Evolutionary conservation across 30 jellyfish, hydroid and myxozoan species (phyloP), one percentile per base, ranked within the genome.

Genomic region (Sanderia malayensis): DNA sequence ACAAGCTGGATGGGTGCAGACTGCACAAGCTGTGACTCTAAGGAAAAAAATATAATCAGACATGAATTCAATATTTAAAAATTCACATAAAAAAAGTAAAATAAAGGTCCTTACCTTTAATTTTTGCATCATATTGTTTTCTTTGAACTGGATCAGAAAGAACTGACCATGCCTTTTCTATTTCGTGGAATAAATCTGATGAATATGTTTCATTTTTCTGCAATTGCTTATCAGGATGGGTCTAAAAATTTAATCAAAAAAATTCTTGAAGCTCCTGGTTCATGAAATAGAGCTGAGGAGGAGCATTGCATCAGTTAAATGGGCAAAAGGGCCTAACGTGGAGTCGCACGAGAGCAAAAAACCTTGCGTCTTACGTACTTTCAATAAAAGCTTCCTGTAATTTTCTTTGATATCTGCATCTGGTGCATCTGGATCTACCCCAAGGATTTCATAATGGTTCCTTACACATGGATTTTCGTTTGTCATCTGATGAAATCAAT

Each of bases 41-140:
- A 15, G 18, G 32, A 9, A 37, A 13, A 49, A 49, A 18, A 49
- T 6, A 0, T 31, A 13, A 15, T 31, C 25, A 10, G 27, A 44
- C 15, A 44, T 8, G 58, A 10, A 44, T 44, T 27, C 72, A 60
- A 60, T 8, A 9, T 60, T 3, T 10, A 60, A 29, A 60, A 60
- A 60, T 10, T 60, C 72, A 60, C 7, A 25, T 25, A 13, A 47
- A 60, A 20, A 60, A 60, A 37, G 52, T 37, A 13, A 37, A 37
- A 13, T 37, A 37, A 13, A 13, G 13, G n/a, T n/a, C n/a, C n/a
- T n/a, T n/a, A 76, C 87, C 87, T 31, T 61, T 76, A 45, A 60
- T 29, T 11, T 37, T 13, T 27, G 87, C 87, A 76, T 76, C 87
- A 76, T 76, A 76, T 23, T 76, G 80, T 45, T 76, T 75, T 33